phyloP scores from a whole-genome alignment of 2,888 invertebrate species.

The Cheilosia impressa region DNA sequence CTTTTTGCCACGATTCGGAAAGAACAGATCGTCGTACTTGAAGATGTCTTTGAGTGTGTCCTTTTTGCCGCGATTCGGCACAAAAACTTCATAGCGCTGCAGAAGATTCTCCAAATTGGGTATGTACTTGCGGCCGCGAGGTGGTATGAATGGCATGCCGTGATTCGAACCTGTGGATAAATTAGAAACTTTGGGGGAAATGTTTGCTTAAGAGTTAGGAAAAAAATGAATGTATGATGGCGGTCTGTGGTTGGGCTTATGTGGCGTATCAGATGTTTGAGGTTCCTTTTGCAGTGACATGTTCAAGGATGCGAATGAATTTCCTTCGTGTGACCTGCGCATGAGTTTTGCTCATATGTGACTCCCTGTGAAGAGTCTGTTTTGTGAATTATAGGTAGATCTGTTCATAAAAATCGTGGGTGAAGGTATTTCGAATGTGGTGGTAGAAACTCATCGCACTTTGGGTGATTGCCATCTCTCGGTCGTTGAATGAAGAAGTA shows the following conservation, averaged over 20 bases:
- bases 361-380: too few species aligned
- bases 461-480: too few species aligned
- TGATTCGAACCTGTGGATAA: conserved; percentile 13
- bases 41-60: conserved; percentile 82
- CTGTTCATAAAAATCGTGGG: too few species aligned
- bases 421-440: too few species aligned
- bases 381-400: too few species aligned
- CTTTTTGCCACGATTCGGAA: conserved; percentile 83
- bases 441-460: too few species aligned
- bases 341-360: too few species aligned
- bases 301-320: too few species aligned
- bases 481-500: too few species aligned
- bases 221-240: background rate
- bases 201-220: background rate
- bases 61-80: conserved; percentile 83
- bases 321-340: too few species aligned
- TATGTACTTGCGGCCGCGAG: conserved; percentile 82
- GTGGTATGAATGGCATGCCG: conserved; percentile 82
- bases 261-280: conserved; percentile 5
- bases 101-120: conserved; percentile 79
- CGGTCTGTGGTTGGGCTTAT: background rate
- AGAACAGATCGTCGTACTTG: conserved; percentile 83
- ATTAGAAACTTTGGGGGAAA: conserved; percentile 18
- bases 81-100: conserved; percentile 81
- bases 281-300: background rate